Evolutionary conservation across 2,888 invertebrate species (phyloP).

Genomic region (Caenorhabditis zanzibari): DNA sequence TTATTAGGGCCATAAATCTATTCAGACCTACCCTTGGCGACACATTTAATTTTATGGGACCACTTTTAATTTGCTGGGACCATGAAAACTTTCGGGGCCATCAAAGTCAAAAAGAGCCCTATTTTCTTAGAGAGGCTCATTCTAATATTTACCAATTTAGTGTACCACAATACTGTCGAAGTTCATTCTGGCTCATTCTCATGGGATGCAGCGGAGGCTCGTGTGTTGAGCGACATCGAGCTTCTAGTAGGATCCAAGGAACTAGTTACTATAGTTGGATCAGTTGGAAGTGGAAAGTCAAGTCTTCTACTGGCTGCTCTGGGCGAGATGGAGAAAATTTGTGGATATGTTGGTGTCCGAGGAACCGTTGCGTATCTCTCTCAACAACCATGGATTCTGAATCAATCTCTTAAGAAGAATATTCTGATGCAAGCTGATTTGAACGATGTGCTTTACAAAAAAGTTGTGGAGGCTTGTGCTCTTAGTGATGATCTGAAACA

Average conservation of each 20-base stretch:
- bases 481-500: slow-evolving; percentile 77
- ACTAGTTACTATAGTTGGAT: slow-evolving; percentile 69
- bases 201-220: slow-evolving; percentile 63
- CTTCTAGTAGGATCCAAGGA: slow-evolving; percentile 61
- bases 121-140: neutral
- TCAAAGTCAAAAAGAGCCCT: too few species aligned
- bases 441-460: slow-evolving; percentile 59
- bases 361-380: slow-evolving; percentile 91
- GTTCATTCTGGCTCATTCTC: slow-evolving; percentile 65
- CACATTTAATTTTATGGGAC: too few species aligned
- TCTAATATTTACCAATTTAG: slow-evolving; percentile 32
- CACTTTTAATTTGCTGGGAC: too few species aligned
- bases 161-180: slow-evolving; percentile 65
- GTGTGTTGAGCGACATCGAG: slow-evolving; percentile 60
- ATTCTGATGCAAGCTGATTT: slow-evolving; percentile 85
- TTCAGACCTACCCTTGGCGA: too few species aligned
- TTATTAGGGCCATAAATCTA: too few species aligned
- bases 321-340: slow-evolving; percentile 86
- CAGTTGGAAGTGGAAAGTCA: slow-evolving; percentile 74
- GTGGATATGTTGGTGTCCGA: slow-evolving; percentile 78
- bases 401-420: slow-evolving; percentile 93
- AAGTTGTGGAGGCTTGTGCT: slow-evolving; percentile 75
- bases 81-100: too few species aligned
- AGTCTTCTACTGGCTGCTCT: slow-evolving; percentile 71
- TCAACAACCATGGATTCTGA: slow-evolving; percentile 99